Base-by-base conservation (phyloP, 2,888 invertebrate species). In the Emmelina monodactyla region DNA sequence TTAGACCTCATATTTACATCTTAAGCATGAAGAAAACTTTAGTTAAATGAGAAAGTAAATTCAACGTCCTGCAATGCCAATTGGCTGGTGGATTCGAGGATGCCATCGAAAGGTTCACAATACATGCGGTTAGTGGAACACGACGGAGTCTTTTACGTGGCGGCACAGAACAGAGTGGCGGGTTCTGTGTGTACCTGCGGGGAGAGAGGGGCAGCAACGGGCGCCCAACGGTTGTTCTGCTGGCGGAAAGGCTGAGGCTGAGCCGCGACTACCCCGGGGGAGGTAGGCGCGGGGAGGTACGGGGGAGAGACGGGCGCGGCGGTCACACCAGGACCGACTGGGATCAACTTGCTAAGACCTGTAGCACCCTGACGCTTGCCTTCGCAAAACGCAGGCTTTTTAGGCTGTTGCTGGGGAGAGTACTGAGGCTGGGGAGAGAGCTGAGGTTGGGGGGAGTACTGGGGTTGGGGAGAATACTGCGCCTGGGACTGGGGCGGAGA, bases 131-230 rank as follows among this genome's bases (percentile, higher is more conserved):
- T n/a, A n/a, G n/a, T n/a, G n/a, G n/a, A n/a, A n/a, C n/a, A n/a
- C n/a, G n/a, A n/a, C n/a, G n/a, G n/a, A n/a, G n/a, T n/a, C n/a
- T n/a, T n/a, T n/a, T n/a, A n/a, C n/a, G n/a, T n/a, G n/a, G n/a
- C n/a, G n/a, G n/a, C n/a, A n/a, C n/a, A n/a, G n/a, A n/a, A n/a
- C n/a, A n/a, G n/a, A n/a, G n/a, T n/a, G n/a, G n/a, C n/a, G n/a
- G n/a, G n/a, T n/a, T n/a, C n/a, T n/a, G n/a, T n/a, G 42, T 56
- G 49, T 78, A 78, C 79, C 78, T 79, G 78, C 42, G 78, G 78
- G 50, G 79, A 78, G 49, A 63, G 62, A 45, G 76, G 76, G 45
- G 73, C 70, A 47, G 71, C 68, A 42, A 79, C 80, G 28, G 79
- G 78, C 43, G 73, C 76, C 80, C 80, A 81, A 50, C 80, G 79